These are phyloP conservation scores for Heliangelus exortis DNA, from an alignment of 2,797 vertebrate species.

Conservation along the genomic window DNA sequence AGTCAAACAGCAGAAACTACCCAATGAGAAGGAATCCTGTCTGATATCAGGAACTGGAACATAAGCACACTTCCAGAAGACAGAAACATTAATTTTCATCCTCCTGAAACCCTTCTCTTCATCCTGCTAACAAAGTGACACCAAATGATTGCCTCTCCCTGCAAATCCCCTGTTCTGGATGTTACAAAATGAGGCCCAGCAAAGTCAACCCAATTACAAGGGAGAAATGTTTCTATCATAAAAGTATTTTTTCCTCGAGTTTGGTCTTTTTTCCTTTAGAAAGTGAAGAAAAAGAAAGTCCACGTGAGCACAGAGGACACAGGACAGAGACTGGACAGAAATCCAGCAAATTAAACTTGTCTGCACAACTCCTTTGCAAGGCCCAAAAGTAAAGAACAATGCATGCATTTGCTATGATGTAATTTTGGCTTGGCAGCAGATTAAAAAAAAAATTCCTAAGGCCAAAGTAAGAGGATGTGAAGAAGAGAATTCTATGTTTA, in stretches of 20 bases:
- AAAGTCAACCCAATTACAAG: fast-evolving
- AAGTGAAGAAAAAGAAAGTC: neutral
- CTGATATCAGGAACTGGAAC: neutral
- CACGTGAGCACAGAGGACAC: neutral
- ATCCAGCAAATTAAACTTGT: neutral
- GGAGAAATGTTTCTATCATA: neutral
- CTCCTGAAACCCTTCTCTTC: neutral
- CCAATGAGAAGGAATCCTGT: neutral
- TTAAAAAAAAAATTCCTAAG: constrained; percentile 57
- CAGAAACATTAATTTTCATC: neutral
- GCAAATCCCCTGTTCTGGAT: neutral
- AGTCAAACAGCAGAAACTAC: neutral
- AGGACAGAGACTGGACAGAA: constrained; percentile 34
- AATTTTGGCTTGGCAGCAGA: constrained; percentile 66
- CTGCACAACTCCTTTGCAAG: constrained; percentile 48
- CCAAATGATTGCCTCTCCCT: neutral
- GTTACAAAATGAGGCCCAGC: neutral
- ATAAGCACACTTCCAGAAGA: neutral
- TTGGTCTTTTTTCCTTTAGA: neutral
- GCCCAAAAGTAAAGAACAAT: constrained; percentile 41
- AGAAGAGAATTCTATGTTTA: constrained; percentile 13
- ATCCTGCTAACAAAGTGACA: neutral
- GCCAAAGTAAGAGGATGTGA: constrained; percentile 19
- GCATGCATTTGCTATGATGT: constrained; percentile 62
- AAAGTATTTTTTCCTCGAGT: neutral